Evolutionary conservation across 2,113 vertebrate genomes (phyloP), one percentile per base, ranked within the genome.

Genomic region (Microcebus jonahi): DNA sequence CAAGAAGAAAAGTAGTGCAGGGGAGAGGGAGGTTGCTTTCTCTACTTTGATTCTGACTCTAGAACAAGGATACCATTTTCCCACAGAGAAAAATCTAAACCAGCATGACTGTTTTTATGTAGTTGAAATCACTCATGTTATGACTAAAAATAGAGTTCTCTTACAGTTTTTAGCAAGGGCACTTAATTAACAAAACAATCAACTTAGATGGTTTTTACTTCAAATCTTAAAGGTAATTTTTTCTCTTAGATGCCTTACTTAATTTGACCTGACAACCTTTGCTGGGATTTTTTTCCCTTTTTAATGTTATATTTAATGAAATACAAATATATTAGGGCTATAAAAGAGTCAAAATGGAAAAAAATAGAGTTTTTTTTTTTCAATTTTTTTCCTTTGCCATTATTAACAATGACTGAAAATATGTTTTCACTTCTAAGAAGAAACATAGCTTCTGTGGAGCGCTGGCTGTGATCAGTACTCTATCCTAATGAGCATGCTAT

Each of bases 341-440:
- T 63, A n/a, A 8, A 85, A 84, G 18, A 83, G 53, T 90, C 57
- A 83, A 82, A 71, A 87, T 86, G 39, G 34, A 68, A 53, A 79
- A 83, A 92, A 87, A 50, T 59, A 29, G 6, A 18, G 1, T 77
- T 4, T 76, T 34, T 70, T 57, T 57, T 57, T 21, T 57, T 90
- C 48, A 23, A 0, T 93, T 48, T 76, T 48, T 76, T 59, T 76
- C 17, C 29, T 80, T 92, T 75, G 25, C 77, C 10, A 65, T 87
- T 77, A 68, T 88, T 82, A 95, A 92, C 59, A 55, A 55, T 85
- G 42, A 91, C 89, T 79, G 29, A 85, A 85, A 80, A 93, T 67
- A 36, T 14, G 14, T 88, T 31, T 83, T 87, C 85, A 29, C 14
- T 34, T 67, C 31, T n/a, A 67, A n/a, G 15, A 67, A 67, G 65